Conservation (phyloP, 2,797 vertebrate species). For the Microctenopoma steveboyesi region DNA sequence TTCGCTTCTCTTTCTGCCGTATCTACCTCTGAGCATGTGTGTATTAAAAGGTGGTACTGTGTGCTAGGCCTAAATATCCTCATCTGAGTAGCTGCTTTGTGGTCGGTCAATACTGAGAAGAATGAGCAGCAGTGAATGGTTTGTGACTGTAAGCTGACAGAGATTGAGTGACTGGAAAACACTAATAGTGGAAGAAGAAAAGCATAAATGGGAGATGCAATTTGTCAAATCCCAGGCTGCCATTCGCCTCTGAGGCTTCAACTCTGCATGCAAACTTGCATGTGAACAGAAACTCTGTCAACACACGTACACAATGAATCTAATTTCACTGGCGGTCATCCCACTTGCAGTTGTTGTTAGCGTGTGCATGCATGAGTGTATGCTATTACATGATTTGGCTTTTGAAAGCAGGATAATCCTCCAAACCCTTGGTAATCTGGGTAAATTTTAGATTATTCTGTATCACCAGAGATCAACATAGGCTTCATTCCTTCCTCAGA, state of each 20-base stretch:
- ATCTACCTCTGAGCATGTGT: conserved; percentile 29
- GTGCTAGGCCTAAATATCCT: conserved; percentile 28
- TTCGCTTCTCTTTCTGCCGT: conserved; percentile 28
- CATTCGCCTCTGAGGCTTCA: conserved; percentile 51
- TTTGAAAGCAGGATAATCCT: conserved; percentile 66
- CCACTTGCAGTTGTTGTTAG: conserved; percentile 37
- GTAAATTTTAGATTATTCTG: conserved; percentile 66
- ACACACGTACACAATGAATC: conserved; percentile 10
- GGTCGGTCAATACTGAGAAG: conserved; percentile 67
- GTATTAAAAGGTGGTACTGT: conserved; percentile 24
- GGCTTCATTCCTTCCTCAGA: conserved; percentile 42
- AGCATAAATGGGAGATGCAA: conserved; percentile 44
- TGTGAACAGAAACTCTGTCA: not conserved
- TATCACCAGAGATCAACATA: conserved; percentile 70
- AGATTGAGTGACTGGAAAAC: conserved; percentile 56
- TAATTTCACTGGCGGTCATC: conserved; percentile 10
- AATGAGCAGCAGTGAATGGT: conserved; percentile 48
- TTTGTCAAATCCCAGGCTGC: conserved; percentile 24
- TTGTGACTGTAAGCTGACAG: conserved; percentile 51
- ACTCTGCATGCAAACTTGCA: conserved; percentile 22
- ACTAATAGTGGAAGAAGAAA: conserved; percentile 41
- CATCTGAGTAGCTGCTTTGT: conserved; percentile 57
- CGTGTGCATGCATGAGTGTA: conserved; percentile 47
- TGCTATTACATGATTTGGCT: conserved; percentile 65
- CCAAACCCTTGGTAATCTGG: conserved; percentile 67